Base-by-base conservation (phyloP, 2,888 invertebrate species). In the Abrostola triplasia region DNA sequence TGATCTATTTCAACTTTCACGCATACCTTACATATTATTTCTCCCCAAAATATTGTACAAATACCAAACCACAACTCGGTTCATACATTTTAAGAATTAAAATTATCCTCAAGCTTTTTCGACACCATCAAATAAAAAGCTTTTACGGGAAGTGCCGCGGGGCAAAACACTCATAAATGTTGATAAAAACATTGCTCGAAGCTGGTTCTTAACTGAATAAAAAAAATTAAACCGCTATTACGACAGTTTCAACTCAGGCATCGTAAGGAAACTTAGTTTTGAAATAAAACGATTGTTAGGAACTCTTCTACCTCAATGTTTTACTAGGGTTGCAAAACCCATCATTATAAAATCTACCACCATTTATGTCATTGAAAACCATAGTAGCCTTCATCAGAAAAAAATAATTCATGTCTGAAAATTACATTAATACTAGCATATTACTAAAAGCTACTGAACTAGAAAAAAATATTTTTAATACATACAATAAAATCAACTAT, bases 181-280 rank as follows among this genome's bases (percentile, higher is more conserved):
- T 73, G 69, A 76, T 68, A 67, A 62, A 47, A 75, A 75, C 77
- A 75, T 60, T 77, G 67, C 42, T 44, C 53, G 44, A 69, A 69
- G 42, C 64, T 57, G 54, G 53, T 64, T 67, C 60, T 59, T 73
- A 57, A 73, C 59, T 57, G 69, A 69, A 76, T 70, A 56, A 56
- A 24, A 47, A 76, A 66, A 60, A 69, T 61, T 55, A 69, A 48
- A 69, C 66, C 36, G 62, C 48, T 54, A 66, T 66, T 59, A 59
- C 59, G 37, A 54, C 44, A 59, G 36, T 59, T 63, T 57, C 61
- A 61, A 75, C 67, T 64, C 56, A 9, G 52, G 6, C 10, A 53
- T 24, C 47, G 10, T 9, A 42, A 36, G 36, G 41, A 40, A 59
- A 61, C 72, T 67, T 67, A 49, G 58, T 64, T 74, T 50, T 35